Evolutionary conservation across 2,797 vertebrate species (phyloP), one percentile per base, ranked within the genome.

Genomic region (Malacoraja senta): DNA sequence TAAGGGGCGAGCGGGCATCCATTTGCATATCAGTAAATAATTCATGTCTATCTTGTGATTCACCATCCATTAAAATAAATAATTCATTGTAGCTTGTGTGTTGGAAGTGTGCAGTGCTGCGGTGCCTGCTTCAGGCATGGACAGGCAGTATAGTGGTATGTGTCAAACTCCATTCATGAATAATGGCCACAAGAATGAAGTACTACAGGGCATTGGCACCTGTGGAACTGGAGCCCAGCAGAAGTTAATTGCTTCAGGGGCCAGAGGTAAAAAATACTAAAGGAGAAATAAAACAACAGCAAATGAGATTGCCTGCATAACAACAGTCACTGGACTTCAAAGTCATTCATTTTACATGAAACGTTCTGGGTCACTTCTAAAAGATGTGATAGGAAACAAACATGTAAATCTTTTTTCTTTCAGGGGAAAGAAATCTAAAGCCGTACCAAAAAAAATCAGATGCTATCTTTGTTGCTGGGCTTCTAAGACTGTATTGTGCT

Each of bases 331-430:
- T 35, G n/a, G 61, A 21, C 84, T 88, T 88, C 84, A 88, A 65
- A 88, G 84, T 68, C 19, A 68, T 68, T 68, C 8, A 68, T 35
- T 88, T 8, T 35, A 65, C n/a, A 88, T 88, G 84, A 65, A 88
- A 88, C 61, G 9, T 17, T 88, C 68, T 35, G 84, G 84, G 63
- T 68, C 29, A n/a, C 84, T 63, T 68, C 61, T 35, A 2, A 29
- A 53, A 83, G 44, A 83, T 83, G 44, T 61, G 80, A 83, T 83
- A 68, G 15, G 84, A 8, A 65, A 6, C 68, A 88, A 88, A 68
- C 32, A 88, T 88, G 84, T 35, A 88, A 88, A 88, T 88, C 15
- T 84, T 84, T 83, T 53, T 53, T 88, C 61, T 44, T 68, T 88
- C 38, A 68, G 61, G 24, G 17, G 61, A 88, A 88, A 88, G 61